Percentiles rank a stretch among this genome's conserved stretches.
These are phyloP conservation scores for Hoplodrina blanda DNA, from an alignment of 2,888 invertebrate genomes.

Conservation along the genomic window DNA sequence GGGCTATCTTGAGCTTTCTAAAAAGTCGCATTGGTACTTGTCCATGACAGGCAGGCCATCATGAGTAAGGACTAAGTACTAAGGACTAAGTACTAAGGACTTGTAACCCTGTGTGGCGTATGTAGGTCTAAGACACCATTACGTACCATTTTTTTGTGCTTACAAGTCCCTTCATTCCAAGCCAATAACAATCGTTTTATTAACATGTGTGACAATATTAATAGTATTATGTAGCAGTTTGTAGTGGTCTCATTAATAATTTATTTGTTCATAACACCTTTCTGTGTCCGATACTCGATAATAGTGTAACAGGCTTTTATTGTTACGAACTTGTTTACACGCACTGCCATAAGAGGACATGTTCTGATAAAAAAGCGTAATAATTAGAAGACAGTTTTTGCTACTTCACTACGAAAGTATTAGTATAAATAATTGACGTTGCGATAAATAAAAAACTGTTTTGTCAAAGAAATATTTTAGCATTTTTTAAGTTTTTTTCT, in stretches of 20 bases:
- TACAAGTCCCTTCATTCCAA: too few relatives aligned
- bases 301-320: conserved; percentile 24
- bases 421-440: conserved; percentile 3
- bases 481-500: conserved; percentile 9
- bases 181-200: too few relatives aligned
- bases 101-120: too few relatives aligned
- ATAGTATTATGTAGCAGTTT: conserved; percentile 8
- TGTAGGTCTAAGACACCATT: too few relatives aligned
- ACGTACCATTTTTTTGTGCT: too few relatives aligned
- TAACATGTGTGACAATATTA: conserved; percentile 11
- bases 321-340: conserved; percentile 44
- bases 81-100: too few relatives aligned
- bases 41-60: too few relatives aligned
- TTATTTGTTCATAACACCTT: conserved; percentile 31
- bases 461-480: not conserved
- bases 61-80: too few relatives aligned
- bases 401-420: not conserved
- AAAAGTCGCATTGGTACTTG: too few relatives aligned
- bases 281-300: conserved; percentile 4
- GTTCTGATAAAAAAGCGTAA: conserved; percentile 25
- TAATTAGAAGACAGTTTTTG: conserved; percentile 45
- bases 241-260: conserved; percentile 21
- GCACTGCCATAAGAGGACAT: conserved; percentile 1
- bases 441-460: conserved; percentile 7
- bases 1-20: too few relatives aligned